Evolutionary conservation across 2,797 vertebrate species (phyloP).

Genomic region (Xenentodon cancila): DNA sequence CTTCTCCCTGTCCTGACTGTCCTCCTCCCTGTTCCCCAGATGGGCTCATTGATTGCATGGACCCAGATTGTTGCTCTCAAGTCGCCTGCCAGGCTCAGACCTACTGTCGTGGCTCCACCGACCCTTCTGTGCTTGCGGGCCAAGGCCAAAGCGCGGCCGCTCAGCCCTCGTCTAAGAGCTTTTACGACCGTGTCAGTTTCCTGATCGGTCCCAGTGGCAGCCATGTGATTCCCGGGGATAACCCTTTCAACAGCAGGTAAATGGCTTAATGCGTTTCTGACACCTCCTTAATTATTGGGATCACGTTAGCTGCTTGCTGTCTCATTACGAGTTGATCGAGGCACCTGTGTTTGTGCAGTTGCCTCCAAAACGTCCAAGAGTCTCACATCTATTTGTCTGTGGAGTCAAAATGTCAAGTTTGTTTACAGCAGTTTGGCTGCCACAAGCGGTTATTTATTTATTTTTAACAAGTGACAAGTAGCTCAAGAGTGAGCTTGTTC

Average conservation of each 20-base stretch:
- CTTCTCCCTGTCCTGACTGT: constrained; percentile 29
- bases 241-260: constrained; percentile 96
- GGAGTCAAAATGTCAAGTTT: constrained; percentile 58
- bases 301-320: constrained; percentile 53
- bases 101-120: constrained; percentile 93
- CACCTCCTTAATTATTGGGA: constrained; percentile 59
- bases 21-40: constrained; percentile 83
- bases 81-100: constrained; percentile 94
- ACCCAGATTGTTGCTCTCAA: constrained; percentile 97
- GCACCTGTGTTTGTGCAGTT: constrained; percentile 64
- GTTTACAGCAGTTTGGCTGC: constrained; percentile 48
- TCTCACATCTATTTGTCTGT: constrained; percentile 53
- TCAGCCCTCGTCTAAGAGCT: constrained; percentile 88
- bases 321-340: constrained; percentile 53
- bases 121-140: constrained; percentile 88
- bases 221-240: constrained; percentile 92
- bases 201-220: constrained; percentile 91
- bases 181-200: constrained; percentile 93
- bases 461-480: constrained; percentile 33
- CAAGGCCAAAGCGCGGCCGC: constrained; percentile 83
- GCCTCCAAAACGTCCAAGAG: constrained; percentile 40
- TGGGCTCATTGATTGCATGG: constrained; percentile 96
- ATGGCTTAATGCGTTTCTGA: constrained; percentile 44
- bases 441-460: constrained; percentile 28
- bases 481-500: constrained; percentile 15